Evolutionary conservation across 2,113 vertebrate species (phyloP).

Genomic region (Regulus satrapa): DNA sequence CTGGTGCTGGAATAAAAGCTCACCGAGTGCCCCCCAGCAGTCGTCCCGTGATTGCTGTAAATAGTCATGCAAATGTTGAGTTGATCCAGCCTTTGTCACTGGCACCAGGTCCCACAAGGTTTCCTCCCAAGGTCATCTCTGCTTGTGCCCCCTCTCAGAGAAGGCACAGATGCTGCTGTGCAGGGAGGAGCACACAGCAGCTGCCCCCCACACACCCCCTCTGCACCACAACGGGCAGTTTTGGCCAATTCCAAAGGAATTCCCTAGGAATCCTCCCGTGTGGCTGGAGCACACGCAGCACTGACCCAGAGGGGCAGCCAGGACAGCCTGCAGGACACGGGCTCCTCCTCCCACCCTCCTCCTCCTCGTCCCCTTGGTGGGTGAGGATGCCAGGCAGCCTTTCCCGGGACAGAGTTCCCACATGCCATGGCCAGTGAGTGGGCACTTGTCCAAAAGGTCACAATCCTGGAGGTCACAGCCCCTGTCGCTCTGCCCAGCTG

Average conservation of each 20-base stretch:
- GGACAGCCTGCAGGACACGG: background rate
- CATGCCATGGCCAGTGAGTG: background rate
- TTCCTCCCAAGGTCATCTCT: background rate
- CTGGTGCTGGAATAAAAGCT: too few species aligned
- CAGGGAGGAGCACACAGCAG: background rate
- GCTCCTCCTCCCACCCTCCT: background rate
- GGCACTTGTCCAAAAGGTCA: background rate
- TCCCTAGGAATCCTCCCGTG: background rate
- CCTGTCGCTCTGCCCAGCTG: background rate
- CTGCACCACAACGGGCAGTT: accelerated
- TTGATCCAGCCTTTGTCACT: background rate
- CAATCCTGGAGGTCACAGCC: background rate
- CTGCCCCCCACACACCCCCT: background rate
- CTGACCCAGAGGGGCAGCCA: background rate
- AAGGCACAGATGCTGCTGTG: background rate
- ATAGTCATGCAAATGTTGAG: too few species aligned
- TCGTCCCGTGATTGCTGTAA: too few species aligned
- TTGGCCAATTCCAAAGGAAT: background rate
- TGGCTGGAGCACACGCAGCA: too few species aligned
- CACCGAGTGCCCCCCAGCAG: too few species aligned
- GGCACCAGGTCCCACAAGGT: background rate
- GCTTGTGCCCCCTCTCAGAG: background rate
- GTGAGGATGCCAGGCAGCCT: too few species aligned
- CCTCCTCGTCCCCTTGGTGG: background rate
- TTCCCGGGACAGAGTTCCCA: background rate